Evolutionary conservation across 2,113 vertebrate genomes (phyloP).

Genomic region (Eurystomus gularis): DNA sequence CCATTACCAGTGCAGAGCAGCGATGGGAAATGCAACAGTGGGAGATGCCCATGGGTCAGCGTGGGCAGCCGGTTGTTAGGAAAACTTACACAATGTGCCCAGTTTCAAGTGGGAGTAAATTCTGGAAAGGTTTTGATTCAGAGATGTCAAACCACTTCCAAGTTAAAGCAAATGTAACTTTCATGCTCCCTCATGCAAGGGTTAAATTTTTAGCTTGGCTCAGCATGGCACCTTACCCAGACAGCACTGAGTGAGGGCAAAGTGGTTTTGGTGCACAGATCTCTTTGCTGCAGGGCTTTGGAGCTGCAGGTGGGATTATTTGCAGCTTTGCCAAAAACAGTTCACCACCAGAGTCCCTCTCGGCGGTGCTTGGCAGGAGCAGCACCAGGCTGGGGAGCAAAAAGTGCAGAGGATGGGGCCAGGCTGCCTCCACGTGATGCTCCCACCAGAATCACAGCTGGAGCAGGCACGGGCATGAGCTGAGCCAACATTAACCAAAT

Average conservation of each 20-base stretch:
- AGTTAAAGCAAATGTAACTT: not conserved
- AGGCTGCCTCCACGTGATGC: not conserved
- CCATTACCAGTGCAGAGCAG: not conserved
- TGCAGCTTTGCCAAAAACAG: not conserved
- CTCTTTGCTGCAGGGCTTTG: not conserved
- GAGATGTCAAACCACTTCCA: not conserved
- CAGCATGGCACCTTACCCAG: not conserved
- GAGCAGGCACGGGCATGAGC: not conserved
- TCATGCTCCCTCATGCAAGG: not conserved
- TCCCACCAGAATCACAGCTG: rapidly evolving
- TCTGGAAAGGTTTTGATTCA: not conserved
- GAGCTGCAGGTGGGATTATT: not conserved
- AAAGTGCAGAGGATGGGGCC: not conserved
- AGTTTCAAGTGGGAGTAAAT: not conserved
- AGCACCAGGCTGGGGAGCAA: rapidly evolving
- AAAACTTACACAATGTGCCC: not conserved
- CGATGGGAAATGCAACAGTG: not conserved
- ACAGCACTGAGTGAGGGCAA: not conserved
- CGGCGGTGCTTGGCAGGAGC: not conserved
- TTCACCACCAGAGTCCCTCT: not conserved
- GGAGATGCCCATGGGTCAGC: not conserved
- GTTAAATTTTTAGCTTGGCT: not conserved
- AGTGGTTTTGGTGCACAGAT: not conserved
- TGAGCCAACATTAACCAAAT: not conserved
- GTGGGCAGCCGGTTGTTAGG: not conserved